phyloP scores from a whole-genome alignment of 2,113 vertebrate genomes.

The Rhabdornis inornatus region DNA sequence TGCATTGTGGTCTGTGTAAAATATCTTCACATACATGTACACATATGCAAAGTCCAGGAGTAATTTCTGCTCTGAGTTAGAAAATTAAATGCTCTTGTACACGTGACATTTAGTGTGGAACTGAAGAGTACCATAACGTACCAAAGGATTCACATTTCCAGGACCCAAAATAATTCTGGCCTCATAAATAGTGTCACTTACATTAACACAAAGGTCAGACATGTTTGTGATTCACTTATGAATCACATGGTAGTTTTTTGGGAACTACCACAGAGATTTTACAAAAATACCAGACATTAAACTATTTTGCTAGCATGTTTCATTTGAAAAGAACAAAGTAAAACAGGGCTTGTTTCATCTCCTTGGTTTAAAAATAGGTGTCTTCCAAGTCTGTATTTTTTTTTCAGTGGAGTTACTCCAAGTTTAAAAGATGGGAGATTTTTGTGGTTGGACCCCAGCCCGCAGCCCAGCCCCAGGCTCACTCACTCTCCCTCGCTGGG shows the following conservation, averaged over 20 bases:
- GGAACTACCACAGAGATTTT: background rate
- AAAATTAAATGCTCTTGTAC: background rate
- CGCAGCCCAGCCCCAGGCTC: background rate
- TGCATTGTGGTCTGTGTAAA: background rate
- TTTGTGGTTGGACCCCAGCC: background rate
- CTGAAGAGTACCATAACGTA: background rate
- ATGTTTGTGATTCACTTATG: background rate
- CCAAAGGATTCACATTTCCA: background rate
- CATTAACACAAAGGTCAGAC: background rate
- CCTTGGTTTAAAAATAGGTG: background rate
- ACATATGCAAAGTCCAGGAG: background rate
- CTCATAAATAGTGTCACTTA: background rate
- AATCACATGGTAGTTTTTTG: background rate
- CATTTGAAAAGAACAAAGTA: conserved; percentile 5
- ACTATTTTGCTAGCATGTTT: background rate
- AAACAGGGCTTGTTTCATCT: background rate
- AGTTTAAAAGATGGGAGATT: background rate
- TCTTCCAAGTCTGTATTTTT: background rate
- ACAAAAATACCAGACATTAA: background rate
- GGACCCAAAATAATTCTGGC: background rate
- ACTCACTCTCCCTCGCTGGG: background rate
- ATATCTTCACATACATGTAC: background rate
- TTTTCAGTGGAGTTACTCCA: background rate
- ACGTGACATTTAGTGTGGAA: background rate
- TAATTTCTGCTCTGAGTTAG: background rate